Evolutionary conservation across 2,797 vertebrate genomes (phyloP), one percentile per base, ranked within the genome.

Genomic region (Danio jaintianensis): DNA sequence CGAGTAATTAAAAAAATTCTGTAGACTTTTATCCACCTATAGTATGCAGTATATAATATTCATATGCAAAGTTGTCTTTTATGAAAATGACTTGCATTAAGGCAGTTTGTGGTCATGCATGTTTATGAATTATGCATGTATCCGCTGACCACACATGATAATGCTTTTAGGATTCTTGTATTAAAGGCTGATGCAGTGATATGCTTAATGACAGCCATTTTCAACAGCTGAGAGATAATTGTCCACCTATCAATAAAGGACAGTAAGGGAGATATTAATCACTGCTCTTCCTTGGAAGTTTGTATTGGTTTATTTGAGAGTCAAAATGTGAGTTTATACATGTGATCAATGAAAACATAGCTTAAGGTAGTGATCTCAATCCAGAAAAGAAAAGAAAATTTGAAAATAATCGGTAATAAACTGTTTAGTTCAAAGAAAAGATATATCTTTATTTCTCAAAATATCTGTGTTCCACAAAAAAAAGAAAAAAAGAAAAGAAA

Each of bases 81-180:
- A 15, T 68, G 48, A 7, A 67, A 48, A 58, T 56, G 16, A 29
- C 63, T 58, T 68, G 0, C 22, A 38, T 76, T 45, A 64, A 15
- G 63, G 64, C 18, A 68, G 52, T 58, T 77, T 77, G 52, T 48
- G 63, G 75, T 70, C 66, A 70, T 69, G 55, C 8, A 12, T 69
- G 40, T 56, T 10, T 45, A 48, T 78, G 43, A 70, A 61, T 50
- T 78, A 61, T 78, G 29, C 10, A 78, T 78, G 55, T 52, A 2
- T 70, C 42, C 8, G 2, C 22, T 38, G 12, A 47, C 53, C 42
- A 45, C 55, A 47, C 4, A 13, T 56, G 43, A 29, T 50, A 53
- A 48, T 68, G 22, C 55, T 69, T 70, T 69, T 48, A 59, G 40
- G 43, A 20, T 18, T 7, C 29, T 12, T 13, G 5, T 10, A 48